Conservation (phyloP, 2,797 vertebrate genomes). For the Parotocinclus haroldoi region DNA sequence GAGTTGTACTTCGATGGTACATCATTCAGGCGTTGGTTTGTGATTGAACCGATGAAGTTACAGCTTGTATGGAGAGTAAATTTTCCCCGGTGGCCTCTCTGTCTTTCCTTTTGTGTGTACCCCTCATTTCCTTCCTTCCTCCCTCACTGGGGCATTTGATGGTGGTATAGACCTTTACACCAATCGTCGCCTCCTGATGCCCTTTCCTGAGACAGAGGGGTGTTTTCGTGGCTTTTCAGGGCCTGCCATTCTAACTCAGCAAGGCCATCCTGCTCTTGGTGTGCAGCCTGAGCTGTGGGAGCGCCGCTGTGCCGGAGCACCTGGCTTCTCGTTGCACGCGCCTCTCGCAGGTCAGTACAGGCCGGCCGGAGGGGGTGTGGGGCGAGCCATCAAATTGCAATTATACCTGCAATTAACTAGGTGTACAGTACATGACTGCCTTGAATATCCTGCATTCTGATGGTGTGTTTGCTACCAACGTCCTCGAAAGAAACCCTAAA, state of each 20-base stretch:
- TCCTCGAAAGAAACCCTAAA: too few relatives aligned
- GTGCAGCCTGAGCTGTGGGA: constrained; percentile 78
- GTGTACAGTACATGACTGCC: background rate
- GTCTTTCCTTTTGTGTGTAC: constrained; percentile 60
- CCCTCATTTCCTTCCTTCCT: constrained; percentile 50
- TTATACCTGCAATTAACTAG: background rate
- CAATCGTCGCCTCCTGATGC: constrained; percentile 76
- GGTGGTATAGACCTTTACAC: constrained; percentile 69
- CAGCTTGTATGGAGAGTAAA: constrained; percentile 58
- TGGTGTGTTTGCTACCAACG: too few relatives aligned
- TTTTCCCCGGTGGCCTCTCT: constrained; percentile 60
- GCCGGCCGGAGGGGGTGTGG: constrained; percentile 59
- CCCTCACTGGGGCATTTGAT: constrained; percentile 40
- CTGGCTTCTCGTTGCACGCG: constrained; percentile 72
- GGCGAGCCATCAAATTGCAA: constrained; percentile 5
- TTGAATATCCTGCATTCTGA: too few relatives aligned
- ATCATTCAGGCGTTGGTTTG: constrained; percentile 24
- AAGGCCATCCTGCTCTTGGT: constrained; percentile 67
- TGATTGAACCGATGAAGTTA: constrained; percentile 55
- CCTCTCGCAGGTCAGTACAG: constrained; percentile 77
- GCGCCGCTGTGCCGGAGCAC: constrained; percentile 71
- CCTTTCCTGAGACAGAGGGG: constrained; percentile 74
- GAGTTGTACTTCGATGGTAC: constrained; percentile 7
- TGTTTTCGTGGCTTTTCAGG: constrained; percentile 74
- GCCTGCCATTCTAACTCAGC: constrained; percentile 70